A percentile compares a stretch with the other conserved stretches of the same genome.
phyloP scores from a whole-genome alignment of 2,113 vertebrate genomes.

The Micronisus gabar region DNA sequence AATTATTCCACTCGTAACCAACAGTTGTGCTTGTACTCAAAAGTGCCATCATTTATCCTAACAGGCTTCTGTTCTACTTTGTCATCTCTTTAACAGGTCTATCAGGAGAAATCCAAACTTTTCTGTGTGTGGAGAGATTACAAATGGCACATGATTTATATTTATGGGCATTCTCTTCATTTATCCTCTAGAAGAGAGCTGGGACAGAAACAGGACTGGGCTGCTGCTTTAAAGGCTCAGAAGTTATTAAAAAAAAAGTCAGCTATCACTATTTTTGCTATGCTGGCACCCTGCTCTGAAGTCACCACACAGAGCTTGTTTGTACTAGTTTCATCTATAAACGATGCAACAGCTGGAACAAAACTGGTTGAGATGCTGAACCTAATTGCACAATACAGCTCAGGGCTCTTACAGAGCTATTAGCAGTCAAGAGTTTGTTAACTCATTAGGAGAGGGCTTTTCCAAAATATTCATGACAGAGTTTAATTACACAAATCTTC shows the following conservation, averaged over 20 bases:
- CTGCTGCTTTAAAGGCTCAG: neutral
- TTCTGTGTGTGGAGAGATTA: neutral
- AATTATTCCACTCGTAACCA: neutral
- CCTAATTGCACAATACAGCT: neutral
- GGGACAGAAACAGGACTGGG: neutral
- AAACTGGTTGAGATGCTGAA: neutral
- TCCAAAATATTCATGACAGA: neutral
- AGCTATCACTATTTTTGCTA: neutral
- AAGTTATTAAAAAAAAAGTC: neutral
- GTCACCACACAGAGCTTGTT: neutral
- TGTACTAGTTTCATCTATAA: constrained; percentile 4
- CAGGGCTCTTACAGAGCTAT: neutral
- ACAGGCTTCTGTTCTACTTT: neutral
- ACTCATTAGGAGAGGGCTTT: neutral
- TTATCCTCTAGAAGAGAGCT: neutral
- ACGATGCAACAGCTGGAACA: constrained; percentile 21
- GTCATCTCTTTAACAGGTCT: neutral
- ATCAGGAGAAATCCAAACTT: neutral
- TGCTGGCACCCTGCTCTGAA: neutral
- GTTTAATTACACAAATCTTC: neutral
- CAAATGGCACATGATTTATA: neutral
- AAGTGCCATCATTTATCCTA: neutral
- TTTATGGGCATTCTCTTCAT: neutral
- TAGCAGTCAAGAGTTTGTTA: neutral
- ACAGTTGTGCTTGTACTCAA: neutral